Base-by-base conservation (phyloP, 2,113 vertebrate genomes). In the Tringa solitaria region DNA sequence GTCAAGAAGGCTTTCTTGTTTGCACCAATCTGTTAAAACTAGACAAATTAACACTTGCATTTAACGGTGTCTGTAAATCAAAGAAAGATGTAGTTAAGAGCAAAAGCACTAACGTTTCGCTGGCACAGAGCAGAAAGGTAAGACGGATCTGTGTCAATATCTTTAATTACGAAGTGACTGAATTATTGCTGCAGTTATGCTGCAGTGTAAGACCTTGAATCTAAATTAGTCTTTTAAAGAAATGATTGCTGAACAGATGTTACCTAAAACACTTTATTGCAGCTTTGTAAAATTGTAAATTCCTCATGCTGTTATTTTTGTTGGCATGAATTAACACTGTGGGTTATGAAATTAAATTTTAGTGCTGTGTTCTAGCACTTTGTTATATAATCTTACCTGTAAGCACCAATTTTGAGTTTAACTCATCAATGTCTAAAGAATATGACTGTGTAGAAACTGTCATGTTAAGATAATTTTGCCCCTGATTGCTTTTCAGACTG, bases 271-370 rank as follows among this genome's bases (percentile, higher is more conserved):
- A 93, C 96, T 97, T 98, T 97, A 98, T 83, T 72, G 91, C 72
- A 87, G 95, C 96, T 97, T 97, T 96, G 94, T 97, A 87, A 94
- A 97, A 98, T 76, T 95, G 91, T 97, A 92, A 97, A 98, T 98
- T 98, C 96, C 90, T 98, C 96, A 97, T 95, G 96, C 95, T 98
- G 97, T 98, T 98, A 97, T 98, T 97, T 96, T 98, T 97, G 96
- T 97, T 97, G 97, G 93, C 92, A 96, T 94, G 87, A 97, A 97
- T 98, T 98, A 98, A 98, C 70, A 30, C 86, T 96, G 87, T 97
- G 88, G 84, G 97, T 98, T 97, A 97, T 97, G 93, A 96, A 93
- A 92, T 85, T 93, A 93, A 95, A 97, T 96, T 98, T 98, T 97
- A 97, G 94, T 97, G 97, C 93, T 85, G n/a, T 90, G 65, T 97